Base-by-base conservation (phyloP, 2,888 invertebrate genomes). In the Tricholauxania praeusta region DNA sequence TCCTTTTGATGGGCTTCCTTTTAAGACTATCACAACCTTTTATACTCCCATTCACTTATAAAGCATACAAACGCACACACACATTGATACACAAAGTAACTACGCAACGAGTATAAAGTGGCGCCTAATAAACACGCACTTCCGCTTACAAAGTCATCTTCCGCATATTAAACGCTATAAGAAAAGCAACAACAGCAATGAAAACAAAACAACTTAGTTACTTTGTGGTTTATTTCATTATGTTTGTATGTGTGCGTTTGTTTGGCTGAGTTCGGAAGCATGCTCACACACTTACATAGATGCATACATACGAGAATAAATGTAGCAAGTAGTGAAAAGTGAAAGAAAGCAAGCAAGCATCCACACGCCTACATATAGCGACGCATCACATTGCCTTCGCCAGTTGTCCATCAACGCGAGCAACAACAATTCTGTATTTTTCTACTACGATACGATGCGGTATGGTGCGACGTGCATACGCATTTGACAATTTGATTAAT, bases 401-500 rank as follows among this genome's bases (percentile, higher is more conserved):
- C n/a, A 47, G 5, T 10, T 62, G 68, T 55, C 71, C 75, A 76
- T 77, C 74, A 73, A 69, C 71, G 51, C 15, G 17, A 15, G 12
- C 51, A 65, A 14, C 14, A n/a, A n/a, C 39, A 39, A 39, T 10
- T 10, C 8, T 39, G 10, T 39, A 10, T 39, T 28, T 28, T 28
- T 28, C n/a, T 28, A 28, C 28, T 39, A 39, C 39, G 39, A 7
- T 5, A 10, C 39, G 39, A 39, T 39, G 10, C 39, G 39, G 39
- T 39, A 10, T 10, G 39, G 39, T 10, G 39, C 7, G 10, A 10
- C 39, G 39, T 10, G 10, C 10, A 39, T n/a, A 28, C 28, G 74
- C 74, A 74, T 78, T 77, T 77, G 77, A 75, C 79, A 76, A 76
- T 76, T 79, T 80, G 78, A 80, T 80, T 80, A 80, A 80, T 80